Percentiles rank a stretch among this genome's conserved stretches.
Evolutionary conservation across 1,140 invertebrate genomes (phyloP).

Genomic region (Dolichoris vasculosae): DNA sequence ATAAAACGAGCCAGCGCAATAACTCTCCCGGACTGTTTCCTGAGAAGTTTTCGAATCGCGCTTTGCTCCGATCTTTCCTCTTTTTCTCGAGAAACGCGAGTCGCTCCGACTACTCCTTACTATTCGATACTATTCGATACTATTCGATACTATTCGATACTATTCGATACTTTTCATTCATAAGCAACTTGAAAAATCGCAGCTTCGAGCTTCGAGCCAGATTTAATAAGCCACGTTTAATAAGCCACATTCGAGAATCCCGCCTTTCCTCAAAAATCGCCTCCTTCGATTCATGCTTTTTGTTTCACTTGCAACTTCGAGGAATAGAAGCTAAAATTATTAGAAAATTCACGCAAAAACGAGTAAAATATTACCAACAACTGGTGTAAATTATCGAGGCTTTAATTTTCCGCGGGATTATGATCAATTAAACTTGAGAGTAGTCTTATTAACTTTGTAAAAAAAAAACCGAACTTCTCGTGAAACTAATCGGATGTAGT

Average conservation of each 20-base stretch:
- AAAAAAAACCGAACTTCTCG: neutral
- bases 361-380: neutral
- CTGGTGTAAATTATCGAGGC: neutral
- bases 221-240: neutral
- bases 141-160: no score
- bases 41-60: slow-evolving; percentile 27
- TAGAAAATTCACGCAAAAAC: neutral
- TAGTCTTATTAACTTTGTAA: neutral
- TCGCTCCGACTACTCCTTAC: no score
- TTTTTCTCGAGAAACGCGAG: neutral
- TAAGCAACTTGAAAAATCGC: neutral
- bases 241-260: neutral
- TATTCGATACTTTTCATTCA: neutral
- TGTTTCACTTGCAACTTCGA: neutral
- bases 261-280: neutral
- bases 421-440: slow-evolving; percentile 8
- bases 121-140: no score
- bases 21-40: neutral
- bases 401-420: neutral
- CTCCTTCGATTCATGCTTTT: neutral
- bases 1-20: slow-evolving; percentile 20
- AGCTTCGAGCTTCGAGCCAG: neutral
- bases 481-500: slow-evolving; percentile 7
- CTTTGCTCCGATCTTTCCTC: neutral
- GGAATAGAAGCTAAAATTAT: neutral